These are phyloP conservation scores for Stichodactyla helianthus DNA, from an alignment of 64 coral and sea anemone species.

Conservation along the genomic window DNA sequence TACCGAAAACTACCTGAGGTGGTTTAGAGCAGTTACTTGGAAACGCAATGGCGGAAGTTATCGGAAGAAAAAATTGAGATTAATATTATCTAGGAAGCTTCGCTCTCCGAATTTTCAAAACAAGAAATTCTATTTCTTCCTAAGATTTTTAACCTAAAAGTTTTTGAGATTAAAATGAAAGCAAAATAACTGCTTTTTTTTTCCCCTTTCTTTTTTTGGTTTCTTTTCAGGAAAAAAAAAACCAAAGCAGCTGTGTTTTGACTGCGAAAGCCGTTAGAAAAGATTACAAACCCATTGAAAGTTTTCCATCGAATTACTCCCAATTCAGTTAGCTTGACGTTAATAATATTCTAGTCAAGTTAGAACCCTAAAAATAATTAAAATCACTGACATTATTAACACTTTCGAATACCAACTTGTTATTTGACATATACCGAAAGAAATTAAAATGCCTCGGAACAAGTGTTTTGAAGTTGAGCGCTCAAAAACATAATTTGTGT, in stretches of 20 bases:
- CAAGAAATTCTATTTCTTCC: not conserved
- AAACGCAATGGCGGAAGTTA: not conserved
- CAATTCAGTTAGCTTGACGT: not conserved
- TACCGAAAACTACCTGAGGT: not conserved
- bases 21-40: not conserved
- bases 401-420: not conserved
- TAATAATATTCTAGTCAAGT: not conserved
- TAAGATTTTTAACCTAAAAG: not conserved
- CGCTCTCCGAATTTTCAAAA: not conserved
- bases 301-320: not conserved
- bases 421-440: not conserved
- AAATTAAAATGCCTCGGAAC: not conserved
- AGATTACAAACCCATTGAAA: not conserved
- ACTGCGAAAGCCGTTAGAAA: not conserved
- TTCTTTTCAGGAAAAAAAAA: not conserved
- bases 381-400: not conserved
- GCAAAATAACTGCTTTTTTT: not conserved
- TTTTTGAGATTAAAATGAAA: not conserved
- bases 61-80: not conserved
- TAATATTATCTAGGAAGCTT: not conserved
- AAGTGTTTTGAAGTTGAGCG: not conserved
- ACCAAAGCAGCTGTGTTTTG: not conserved
- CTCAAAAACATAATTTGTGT: not conserved
- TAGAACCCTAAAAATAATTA: not conserved
- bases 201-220: not conserved